Percentiles rank a stretch among this genome's conserved stretches.
These are phyloP conservation scores for Hycleus cichorii DNA, from an alignment of 1,140 invertebrate genomes.

Conservation along the genomic window DNA sequence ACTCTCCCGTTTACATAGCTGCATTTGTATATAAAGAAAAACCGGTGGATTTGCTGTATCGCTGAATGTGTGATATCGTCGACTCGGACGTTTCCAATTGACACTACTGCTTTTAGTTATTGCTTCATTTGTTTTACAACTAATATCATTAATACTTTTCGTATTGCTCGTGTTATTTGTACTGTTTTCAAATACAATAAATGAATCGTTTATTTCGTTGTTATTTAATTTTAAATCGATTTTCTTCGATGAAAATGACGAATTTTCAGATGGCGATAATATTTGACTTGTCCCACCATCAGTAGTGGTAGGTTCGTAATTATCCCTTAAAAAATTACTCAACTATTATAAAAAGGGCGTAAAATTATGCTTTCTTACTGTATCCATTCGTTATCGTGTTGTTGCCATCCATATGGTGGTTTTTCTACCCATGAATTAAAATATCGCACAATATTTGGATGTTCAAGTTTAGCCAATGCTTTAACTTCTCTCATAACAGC, in stretches of 20 bases:
- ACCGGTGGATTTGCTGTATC: slow-evolving; percentile 43
- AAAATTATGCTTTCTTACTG: slow-evolving; percentile 22
- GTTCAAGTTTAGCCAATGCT: slow-evolving; percentile 88
- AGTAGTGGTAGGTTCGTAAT: not conserved
- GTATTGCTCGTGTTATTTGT: not conserved
- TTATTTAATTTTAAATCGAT: no score
- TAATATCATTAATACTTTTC: not conserved
- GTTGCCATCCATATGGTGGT: slow-evolving; percentile 80
- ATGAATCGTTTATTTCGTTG: slow-evolving; percentile 43
- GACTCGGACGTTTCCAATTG: slow-evolving; percentile 27
- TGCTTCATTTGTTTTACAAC: slow-evolving; percentile 6
- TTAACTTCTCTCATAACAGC: slow-evolving; percentile 89
- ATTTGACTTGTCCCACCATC: not conserved
- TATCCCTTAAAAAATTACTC: not conserved
- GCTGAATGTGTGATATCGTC: slow-evolving; percentile 20
- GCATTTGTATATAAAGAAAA: slow-evolving; percentile 96
- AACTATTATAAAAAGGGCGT: not conserved
- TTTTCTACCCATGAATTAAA: slow-evolving; percentile 91
- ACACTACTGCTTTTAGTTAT: slow-evolving; percentile 2
- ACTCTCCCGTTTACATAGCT: slow-evolving; percentile 83
- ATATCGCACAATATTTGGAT: slow-evolving; percentile 90
- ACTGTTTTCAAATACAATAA: slow-evolving; percentile 51
- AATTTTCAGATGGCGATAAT: no score
- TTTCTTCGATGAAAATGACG: no score
- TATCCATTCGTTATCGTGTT: slow-evolving; percentile 60